Percentiles rank a stretch among this genome's conserved stretches.
Evolutionary conservation across 2,888 invertebrate species (phyloP).

Genomic region (Clitarchus hookeri): DNA sequence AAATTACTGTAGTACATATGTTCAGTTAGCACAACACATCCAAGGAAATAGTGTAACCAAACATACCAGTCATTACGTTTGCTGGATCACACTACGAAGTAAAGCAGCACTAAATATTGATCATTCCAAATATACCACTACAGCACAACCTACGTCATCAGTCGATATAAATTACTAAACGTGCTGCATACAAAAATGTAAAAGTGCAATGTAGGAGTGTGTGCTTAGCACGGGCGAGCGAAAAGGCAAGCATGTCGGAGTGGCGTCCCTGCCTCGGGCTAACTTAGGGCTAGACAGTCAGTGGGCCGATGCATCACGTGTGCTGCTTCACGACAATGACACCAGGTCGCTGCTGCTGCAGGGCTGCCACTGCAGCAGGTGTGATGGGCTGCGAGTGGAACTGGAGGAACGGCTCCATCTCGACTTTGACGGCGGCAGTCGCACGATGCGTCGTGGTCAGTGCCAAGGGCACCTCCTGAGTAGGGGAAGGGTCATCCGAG

Average conservation of each 20-base stretch:
- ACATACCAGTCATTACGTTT: background rate
- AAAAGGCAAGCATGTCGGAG: background rate
- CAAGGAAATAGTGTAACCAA: background rate
- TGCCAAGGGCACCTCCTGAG: conserved; percentile 63
- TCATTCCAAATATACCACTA: background rate
- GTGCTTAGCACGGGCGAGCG: background rate
- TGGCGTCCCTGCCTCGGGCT: background rate
- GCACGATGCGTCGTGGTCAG: conserved; percentile 55
- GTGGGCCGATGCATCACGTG: conserved; percentile 62
- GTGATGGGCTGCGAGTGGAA: conserved; percentile 38
- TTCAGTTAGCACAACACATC: background rate
- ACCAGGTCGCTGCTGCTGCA: conserved; percentile 78
- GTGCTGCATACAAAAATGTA: background rate
- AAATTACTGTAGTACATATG: no score
- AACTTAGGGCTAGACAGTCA: conserved; percentile 49
- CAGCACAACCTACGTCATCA: background rate
- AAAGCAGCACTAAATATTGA: no score
- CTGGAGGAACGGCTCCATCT: conserved; percentile 67
- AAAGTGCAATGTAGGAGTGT: background rate
- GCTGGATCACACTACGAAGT: no score
- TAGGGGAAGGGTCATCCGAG: conserved; percentile 66
- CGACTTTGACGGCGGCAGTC: conserved; percentile 51
- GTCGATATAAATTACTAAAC: background rate
- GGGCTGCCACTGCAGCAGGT: conserved; percentile 44
- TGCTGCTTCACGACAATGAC: conserved; percentile 88